phyloP scores from a whole-genome alignment of 2,113 vertebrate species.

The Mixornis gularis region DNA sequence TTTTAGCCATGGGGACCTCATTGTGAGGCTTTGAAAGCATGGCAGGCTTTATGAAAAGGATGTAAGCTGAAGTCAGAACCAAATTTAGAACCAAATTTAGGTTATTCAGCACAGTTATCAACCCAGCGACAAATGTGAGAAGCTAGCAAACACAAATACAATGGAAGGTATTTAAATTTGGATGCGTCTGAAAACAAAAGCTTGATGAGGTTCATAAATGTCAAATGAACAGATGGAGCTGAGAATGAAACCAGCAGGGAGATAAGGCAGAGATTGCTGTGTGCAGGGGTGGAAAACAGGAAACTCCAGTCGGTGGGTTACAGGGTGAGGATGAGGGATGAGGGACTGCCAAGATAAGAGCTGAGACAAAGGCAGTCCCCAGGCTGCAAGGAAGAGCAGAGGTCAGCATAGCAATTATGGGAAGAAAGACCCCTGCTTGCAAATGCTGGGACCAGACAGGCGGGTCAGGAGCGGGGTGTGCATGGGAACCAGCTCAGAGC shows the following conservation, averaged over 20 bases:
- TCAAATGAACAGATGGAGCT: slow-evolving; percentile 68
- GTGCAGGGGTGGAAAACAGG: slow-evolving; percentile 67
- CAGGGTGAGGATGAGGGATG: background rate
- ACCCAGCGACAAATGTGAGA: slow-evolving; percentile 35
- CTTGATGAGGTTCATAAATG: slow-evolving; percentile 59
- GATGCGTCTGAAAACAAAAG: slow-evolving; percentile 68
- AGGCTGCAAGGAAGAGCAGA: slow-evolving; percentile 8
- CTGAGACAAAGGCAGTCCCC: background rate
- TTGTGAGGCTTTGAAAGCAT: background rate
- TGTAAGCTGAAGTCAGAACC: background rate
- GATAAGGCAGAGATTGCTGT: slow-evolving; percentile 55
- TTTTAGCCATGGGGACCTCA: background rate
- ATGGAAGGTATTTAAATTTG: slow-evolving; percentile 62
- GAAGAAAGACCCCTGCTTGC: background rate
- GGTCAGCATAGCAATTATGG: background rate
- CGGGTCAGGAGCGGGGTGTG: rapidly evolving
- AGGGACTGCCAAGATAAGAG: background rate
- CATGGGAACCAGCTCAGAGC: background rate
- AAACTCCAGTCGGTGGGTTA: slow-evolving; percentile 41
- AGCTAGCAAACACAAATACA: slow-evolving; percentile 44
- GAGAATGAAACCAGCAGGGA: slow-evolving; percentile 53
- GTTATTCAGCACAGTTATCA: background rate
- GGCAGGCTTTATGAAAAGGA: background rate
- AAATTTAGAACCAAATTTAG: slow-evolving; percentile 25
- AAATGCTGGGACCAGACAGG: background rate